Percentiles rank a stretch among this genome's conserved stretches.
Conservation (phyloP, 2,113 vertebrate genomes). For the Holacanthus passer region DNA sequence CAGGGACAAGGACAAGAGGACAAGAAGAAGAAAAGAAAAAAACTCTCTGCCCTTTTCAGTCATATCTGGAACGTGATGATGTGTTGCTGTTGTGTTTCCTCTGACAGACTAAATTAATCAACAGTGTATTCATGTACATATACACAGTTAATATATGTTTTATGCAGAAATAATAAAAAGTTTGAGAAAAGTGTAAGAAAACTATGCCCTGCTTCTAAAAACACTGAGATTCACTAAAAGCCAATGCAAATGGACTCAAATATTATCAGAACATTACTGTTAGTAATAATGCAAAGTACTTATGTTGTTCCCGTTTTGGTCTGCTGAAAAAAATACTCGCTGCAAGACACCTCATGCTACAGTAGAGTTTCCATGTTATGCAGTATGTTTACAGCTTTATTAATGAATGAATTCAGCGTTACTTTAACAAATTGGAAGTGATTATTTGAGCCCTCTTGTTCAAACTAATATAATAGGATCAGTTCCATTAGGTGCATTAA, state of each 20-base stretch:
- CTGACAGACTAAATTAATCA: background rate
- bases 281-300: no score
- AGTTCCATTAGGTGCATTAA: conserved; percentile 22
- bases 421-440: background rate
- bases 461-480: background rate
- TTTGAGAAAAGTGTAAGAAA: background rate
- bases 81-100: background rate
- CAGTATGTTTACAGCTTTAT: background rate
- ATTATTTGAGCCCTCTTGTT: background rate
- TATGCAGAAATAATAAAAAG: no score
- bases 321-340: no score
- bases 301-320: no score
- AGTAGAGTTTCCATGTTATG: no score
- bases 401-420: background rate
- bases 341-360: no score
- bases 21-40: background rate
- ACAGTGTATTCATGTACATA: no score
- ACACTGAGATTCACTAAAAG: background rate
- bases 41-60: background rate
- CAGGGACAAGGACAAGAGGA: background rate
- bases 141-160: no score
- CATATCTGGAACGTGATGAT: no score
- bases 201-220: background rate
- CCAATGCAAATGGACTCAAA: background rate
- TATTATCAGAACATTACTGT: background rate